Evolutionary conservation across 2,888 invertebrate genomes (phyloP), one percentile per base, ranked within the genome.

Genomic region (Lasioglossum villosulum): DNA sequence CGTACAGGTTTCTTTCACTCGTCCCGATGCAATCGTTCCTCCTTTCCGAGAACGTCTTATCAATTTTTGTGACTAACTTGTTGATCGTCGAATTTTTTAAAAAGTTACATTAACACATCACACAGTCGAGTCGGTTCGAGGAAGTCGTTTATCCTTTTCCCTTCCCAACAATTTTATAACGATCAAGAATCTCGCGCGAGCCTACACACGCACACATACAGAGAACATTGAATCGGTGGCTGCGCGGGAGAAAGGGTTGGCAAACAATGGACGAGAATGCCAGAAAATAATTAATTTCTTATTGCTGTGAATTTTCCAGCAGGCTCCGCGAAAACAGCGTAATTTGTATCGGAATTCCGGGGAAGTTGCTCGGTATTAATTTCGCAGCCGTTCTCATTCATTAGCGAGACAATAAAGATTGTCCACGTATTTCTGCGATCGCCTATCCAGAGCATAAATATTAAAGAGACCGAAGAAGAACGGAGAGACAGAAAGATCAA

Each of bases 381-480:
- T 68, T 68, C 68, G 34, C 45, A 19, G 27, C 10, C 68, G 30
- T 75, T 75, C 37, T 59, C 52, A 48, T 82, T 79, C 68, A n/a
- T 68, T 71, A 71, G 74, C 30, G 34, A 48, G 16, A n/a, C 56
- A 39, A 80, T 48, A 45, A 39, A 78, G 73, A 39, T 71, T 79
- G 45, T 37, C 66, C 23, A 45, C 30, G 27, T 16, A 39, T 23
- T 37, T 16, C 34, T 23, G 23, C 45, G 52, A 82, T 82, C 73
- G 45, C 27, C 30, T 66, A 34, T 52, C 19, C 14, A 34, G 52
- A 10, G 34, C 10, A n/a, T n/a, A 75, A 75, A 72, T 42, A 72
- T 56, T 66, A 45, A 37, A n/a, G 52, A 66, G 52, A 37, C 27
- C 30, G 52, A 12, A 2, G 37, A 30, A 63, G 30, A 30, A 63